Evolutionary conservation across 2,113 vertebrate genomes (phyloP), one percentile per base, ranked within the genome.

Genomic region (Lutjanus erythropterus): DNA sequence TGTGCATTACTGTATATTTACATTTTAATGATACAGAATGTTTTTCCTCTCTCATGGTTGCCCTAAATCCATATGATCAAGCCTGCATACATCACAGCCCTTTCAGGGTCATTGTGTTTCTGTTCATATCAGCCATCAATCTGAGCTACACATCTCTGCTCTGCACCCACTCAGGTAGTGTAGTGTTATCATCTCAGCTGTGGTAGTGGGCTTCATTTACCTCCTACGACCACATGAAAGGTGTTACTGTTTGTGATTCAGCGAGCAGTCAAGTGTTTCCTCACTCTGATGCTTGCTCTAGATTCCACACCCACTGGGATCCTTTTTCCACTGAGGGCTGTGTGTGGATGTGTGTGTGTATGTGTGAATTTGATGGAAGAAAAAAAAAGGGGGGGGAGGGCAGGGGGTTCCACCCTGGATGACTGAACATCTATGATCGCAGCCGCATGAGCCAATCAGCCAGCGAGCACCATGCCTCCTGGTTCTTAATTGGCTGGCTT

Each of bases 401-500:
- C 37, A 56, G 56, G 79, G 72, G 61, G 68, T 60, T 81, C 79
- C 80, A 75, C 79, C 65, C 55, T 79, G 65, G 82, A 83, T 86
- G 88, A 81, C 72, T 88, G 85, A 94, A 71, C 79, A 68, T 66
- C 78, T 61, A 72, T 65, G 84, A 85, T 82, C 61, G 55, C 74
- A 23, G 73, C 58, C 50, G 84, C 50, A 66, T 62, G 66, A 88
- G 89, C 95, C 95, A 95, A 95, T 95, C 93, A 81, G 91, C 66
- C 27, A 19, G 52, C 80, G 73, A 71, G 87, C 73, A 59, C 64
- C 86, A 9, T 84, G 75, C 84, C 88, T 92, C 86, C 91, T 87
- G 91, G 70, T 68, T 89, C 75, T 90, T 94, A 94, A 95, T 96
- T 95, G 95, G 94, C 89, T 90, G 88, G 71, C 61, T 68, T 74